Percentiles rank a stretch among this genome's conserved stretches.
Conservation (phyloP, 2,113 vertebrate species). For the Xyrauchen texanus region DNA sequence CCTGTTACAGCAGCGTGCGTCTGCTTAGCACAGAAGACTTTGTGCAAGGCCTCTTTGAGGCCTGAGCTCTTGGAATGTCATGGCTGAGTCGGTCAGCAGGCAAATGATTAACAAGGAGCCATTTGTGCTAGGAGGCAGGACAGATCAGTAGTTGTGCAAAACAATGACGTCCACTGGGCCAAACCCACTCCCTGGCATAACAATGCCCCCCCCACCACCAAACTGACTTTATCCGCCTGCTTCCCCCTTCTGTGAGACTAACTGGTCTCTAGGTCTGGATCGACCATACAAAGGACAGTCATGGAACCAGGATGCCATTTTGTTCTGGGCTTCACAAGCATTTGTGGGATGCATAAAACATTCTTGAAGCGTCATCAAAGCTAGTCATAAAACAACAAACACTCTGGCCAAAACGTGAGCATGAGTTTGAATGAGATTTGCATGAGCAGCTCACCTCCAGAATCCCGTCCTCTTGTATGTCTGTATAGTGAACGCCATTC, state of each 20-base stretch:
- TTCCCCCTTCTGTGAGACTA: constrained; percentile 59
- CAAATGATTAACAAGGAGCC: constrained; percentile 79
- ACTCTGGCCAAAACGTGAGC: constrained; percentile 14
- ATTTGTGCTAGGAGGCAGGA: constrained; percentile 66
- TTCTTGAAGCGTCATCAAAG: constrained; percentile 46
- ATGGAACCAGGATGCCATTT: constrained; percentile 62
- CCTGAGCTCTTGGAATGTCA: constrained; percentile 63
- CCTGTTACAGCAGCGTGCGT: neutral
- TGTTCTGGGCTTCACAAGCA: constrained; percentile 27
- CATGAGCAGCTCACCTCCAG: constrained; percentile 80
- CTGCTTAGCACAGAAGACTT: constrained; percentile 8
- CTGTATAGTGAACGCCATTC: constrained; percentile 92
- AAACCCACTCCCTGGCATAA: constrained; percentile 67
- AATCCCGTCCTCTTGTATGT: constrained; percentile 89
- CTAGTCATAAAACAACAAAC: constrained; percentile 6
- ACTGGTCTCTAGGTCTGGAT: constrained; percentile 54
- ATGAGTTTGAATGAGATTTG: constrained; percentile 20
- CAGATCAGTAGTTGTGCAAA: constrained; percentile 71
- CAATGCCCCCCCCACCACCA: constrained; percentile 61
- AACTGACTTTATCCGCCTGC: constrained; percentile 46
- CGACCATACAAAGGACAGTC: constrained; percentile 68
- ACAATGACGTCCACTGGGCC: constrained; percentile 69
- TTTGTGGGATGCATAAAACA: constrained; percentile 44
- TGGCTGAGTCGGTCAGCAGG: constrained; percentile 64
- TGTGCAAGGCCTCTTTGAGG: constrained; percentile 45